Conservation (phyloP, 1,140 invertebrate genomes). For the Eupeodes corollae region DNA sequence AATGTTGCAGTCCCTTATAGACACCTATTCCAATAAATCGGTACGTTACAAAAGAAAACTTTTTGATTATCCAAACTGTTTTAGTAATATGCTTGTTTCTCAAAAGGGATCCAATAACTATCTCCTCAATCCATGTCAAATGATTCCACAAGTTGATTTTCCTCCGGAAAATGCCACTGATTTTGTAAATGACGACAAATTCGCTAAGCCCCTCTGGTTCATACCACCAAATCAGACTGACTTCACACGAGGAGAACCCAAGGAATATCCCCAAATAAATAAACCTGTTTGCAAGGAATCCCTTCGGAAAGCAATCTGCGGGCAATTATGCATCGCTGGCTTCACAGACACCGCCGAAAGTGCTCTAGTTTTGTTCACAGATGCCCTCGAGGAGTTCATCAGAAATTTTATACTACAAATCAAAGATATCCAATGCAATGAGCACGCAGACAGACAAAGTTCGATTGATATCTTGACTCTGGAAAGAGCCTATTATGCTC, state of each 20-base stretch:
- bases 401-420: slow-evolving; percentile 18
- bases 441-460: slow-evolving; percentile 11
- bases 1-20: slow-evolving; percentile 31
- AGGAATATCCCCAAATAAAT: slow-evolving; percentile 21
- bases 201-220: slow-evolving; percentile 35
- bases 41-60: too few species aligned
- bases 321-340: slow-evolving; percentile 26
- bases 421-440: slow-evolving; percentile 5
- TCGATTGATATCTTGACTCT: slow-evolving; percentile 12
- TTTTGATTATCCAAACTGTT: too few species aligned
- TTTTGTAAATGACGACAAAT: slow-evolving; percentile 26
- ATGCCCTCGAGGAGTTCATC: slow-evolving; percentile 29
- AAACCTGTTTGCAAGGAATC: slow-evolving; percentile 14
- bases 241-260: slow-evolving; percentile 24
- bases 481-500: slow-evolving; percentile 23
- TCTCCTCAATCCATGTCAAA: slow-evolving; percentile 31
- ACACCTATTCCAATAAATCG: slow-evolving; percentile 34
- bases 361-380: slow-evolving; percentile 23
- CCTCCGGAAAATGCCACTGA: slow-evolving; percentile 32
- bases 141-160: slow-evolving; percentile 35
- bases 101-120: slow-evolving; percentile 28
- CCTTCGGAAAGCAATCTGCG: slow-evolving; percentile 29
- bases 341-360: slow-evolving; percentile 33
- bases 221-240: slow-evolving; percentile 24
- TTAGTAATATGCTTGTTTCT: background rate